Conservation (phyloP, 2,888 invertebrate genomes). For the Microplitis deprimator region DNA sequence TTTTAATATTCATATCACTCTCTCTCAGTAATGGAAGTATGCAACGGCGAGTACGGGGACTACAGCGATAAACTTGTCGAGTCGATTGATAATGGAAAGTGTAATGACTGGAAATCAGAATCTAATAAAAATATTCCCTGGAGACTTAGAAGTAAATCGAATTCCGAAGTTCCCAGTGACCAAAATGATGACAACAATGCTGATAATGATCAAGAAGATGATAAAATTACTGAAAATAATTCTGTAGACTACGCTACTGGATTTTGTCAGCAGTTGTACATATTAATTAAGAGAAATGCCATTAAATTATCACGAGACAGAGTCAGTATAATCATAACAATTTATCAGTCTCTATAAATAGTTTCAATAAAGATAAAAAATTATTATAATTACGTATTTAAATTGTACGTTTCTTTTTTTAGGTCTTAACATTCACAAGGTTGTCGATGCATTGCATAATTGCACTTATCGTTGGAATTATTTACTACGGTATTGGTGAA, state of each 20-base stretch:
- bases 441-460: conserved; percentile 85
- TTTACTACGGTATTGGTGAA: conserved; percentile 90
- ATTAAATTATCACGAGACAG: conserved; percentile 80
- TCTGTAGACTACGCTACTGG: conserved; percentile 73
- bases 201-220: background rate
- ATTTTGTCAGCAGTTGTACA: conserved; percentile 74
- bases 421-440: conserved; percentile 84
- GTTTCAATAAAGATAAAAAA: no score
- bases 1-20: background rate
- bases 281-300: conserved; percentile 78
- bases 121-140: conserved; percentile 15
- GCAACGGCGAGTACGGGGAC: conserved; percentile 83
- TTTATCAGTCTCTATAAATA: no score
- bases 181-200: background rate
- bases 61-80: conserved; percentile 74
- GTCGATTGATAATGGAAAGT: conserved; percentile 78
- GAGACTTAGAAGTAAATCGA: background rate
- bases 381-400: no score
- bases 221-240: background rate
- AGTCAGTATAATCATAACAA: conserved; percentile 56
- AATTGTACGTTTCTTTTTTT: conserved; percentile 36
- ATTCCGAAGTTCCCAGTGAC: background rate
- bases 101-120: conserved; percentile 73
- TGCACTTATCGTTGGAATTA: conserved; percentile 85
- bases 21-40: conserved; percentile 83